These are phyloP conservation scores for Drosophila pseudoananassae DNA, from an alignment of 1,140 invertebrate genomes.

Conservation along the genomic window DNA sequence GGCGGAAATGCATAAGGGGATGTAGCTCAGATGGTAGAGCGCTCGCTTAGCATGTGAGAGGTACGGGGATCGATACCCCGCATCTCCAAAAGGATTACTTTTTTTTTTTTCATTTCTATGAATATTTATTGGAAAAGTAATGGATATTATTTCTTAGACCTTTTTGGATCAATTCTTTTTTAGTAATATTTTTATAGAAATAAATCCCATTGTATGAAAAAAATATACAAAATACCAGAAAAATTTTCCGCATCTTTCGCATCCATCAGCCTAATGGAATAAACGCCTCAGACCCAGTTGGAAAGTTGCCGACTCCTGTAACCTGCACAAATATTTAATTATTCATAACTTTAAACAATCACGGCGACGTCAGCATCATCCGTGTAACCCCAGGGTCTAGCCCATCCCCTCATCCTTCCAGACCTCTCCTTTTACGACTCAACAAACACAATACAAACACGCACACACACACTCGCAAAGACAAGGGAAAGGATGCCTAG, in stretches of 20 bases:
- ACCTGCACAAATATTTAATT: constrained; percentile 83
- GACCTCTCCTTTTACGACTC: constrained; percentile 55
- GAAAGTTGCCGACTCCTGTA: constrained; percentile 41
- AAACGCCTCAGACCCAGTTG: constrained; percentile 12
- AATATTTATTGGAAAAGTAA: too few relatives aligned
- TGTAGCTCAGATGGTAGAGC: constrained; percentile 94
- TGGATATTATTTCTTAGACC: background rate
- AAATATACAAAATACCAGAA: background rate
- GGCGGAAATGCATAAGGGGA: constrained; percentile 84
- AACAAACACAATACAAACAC: constrained; percentile 69
- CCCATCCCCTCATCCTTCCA: constrained; percentile 2
- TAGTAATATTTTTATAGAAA: constrained; percentile 8
- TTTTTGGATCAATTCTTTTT: constrained; percentile 1
- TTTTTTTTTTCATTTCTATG: constrained; percentile 69
- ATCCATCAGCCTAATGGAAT: constrained; percentile 46
- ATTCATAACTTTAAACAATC: constrained; percentile 83
- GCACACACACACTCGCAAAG: constrained; percentile 15
- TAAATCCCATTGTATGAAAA: background rate
- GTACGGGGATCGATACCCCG: constrained; percentile 92
- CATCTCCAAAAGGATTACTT: constrained; percentile 87
- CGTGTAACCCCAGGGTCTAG: constrained; percentile 59
- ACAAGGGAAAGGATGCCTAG: constrained; percentile 28
- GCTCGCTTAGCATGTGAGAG: constrained; percentile 93
- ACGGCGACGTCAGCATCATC: constrained; percentile 72
- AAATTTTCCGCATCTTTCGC: background rate